These are phyloP conservation scores for Tamandua tetradactyla DNA, from an alignment of 2,797 vertebrate species.

Conservation along the genomic window DNA sequence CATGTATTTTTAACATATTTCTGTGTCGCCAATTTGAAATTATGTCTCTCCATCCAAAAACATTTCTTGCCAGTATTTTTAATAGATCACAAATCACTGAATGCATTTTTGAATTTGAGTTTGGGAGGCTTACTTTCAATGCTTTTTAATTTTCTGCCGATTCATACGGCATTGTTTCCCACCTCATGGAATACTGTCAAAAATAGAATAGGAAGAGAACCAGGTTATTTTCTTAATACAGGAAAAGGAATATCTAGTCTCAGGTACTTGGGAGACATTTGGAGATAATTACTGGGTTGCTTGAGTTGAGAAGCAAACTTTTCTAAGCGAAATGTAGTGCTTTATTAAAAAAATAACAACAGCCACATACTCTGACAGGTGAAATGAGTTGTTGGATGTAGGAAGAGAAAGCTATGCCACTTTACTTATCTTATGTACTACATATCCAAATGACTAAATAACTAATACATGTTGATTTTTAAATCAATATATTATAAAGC, in stretches of 20 bases:
- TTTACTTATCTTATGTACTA: constrained; percentile 56
- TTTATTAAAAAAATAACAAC: background rate
- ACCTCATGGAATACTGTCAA: constrained; percentile 49
- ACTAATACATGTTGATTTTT: background rate
- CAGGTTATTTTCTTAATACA: constrained; percentile 58
- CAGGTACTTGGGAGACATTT: constrained; percentile 68
- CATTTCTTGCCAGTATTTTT: background rate
- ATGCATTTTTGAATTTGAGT: background rate
- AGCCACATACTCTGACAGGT: constrained; percentile 3
- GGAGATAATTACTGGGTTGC: constrained; percentile 73
- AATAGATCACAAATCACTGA: background rate
- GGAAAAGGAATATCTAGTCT: constrained; percentile 58
- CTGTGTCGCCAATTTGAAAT: background rate
- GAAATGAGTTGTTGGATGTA: background rate
- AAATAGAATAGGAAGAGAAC: constrained; percentile 52
- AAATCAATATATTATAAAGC: constrained; percentile 48
- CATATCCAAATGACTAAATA: constrained; percentile 29
- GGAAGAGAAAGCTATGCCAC: constrained; percentile 6
- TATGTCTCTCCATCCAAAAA: background rate
- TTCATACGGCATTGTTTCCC: constrained; percentile 62
- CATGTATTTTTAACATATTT: constrained; percentile 19
- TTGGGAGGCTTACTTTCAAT: constrained; percentile 7
- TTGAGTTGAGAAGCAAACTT: constrained; percentile 68
- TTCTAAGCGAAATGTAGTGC: constrained; percentile 46
- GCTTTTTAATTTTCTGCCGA: constrained; percentile 52